Percentiles rank a stretch among this genome's conserved stretches.
Evolutionary conservation across 1,140 invertebrate genomes (phyloP).

Genomic region (Colletes latitarsis): DNA sequence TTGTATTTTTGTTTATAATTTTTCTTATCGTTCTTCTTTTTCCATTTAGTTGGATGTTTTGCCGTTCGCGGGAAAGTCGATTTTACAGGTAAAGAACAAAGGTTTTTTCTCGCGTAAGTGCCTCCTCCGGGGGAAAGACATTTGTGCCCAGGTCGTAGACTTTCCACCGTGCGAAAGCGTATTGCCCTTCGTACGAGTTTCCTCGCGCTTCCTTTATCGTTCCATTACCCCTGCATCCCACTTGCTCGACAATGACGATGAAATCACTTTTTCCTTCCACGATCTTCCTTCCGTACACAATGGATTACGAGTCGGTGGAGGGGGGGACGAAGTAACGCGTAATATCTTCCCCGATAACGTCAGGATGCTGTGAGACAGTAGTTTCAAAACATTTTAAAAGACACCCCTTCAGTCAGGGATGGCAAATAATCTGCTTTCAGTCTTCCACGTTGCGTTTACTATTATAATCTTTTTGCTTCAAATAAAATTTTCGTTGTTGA

Average conservation of each 20-base stretch:
- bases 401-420: no score
- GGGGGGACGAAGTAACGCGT: no score
- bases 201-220: not conserved
- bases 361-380: no score
- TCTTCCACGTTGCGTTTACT: no score
- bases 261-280: conserved; percentile 21
- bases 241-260: conserved; percentile 10
- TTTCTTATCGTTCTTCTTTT: not conserved
- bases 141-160: conserved; percentile 34
- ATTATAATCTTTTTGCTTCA: no score
- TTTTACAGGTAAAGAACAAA: not conserved
- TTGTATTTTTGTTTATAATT: not conserved
- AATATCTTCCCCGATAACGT: no score
- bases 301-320: not conserved
- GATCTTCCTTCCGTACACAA: not conserved
- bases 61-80: not conserved
- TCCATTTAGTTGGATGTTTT: not conserved
- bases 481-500: no score
- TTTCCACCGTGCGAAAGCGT: conserved; percentile 37
- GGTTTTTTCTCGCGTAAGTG: conserved; percentile 21
- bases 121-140: conserved; percentile 21
- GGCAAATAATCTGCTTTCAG: no score
- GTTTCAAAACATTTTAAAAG: no score
- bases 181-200: conserved; percentile 1
- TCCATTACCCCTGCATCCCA: conserved; percentile 20